phyloP scores from a whole-genome alignment of 37 sponge, comb jelly and placozoan species.

The Geodia barretti region DNA sequence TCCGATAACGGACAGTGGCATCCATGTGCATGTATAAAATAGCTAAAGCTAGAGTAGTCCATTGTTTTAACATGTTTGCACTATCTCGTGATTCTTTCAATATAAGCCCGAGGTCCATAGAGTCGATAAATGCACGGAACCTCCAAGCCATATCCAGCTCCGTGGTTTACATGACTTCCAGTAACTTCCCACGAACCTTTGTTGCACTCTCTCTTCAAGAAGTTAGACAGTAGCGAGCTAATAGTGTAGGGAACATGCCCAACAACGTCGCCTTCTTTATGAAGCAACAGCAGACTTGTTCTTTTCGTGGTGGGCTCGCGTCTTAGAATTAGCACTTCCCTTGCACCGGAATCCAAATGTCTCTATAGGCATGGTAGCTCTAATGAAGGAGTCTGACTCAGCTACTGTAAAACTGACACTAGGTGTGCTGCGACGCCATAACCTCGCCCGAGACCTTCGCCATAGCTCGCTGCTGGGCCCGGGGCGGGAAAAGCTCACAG shows the following conservation, averaged over 20 bases:
- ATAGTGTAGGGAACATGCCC: slow-evolving; percentile 52
- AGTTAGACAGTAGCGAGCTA: slow-evolving; percentile 17
- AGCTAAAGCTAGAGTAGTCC: not conserved
- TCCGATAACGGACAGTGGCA: not conserved
- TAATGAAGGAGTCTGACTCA: slow-evolving; percentile 9
- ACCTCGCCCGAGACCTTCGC: not conserved
- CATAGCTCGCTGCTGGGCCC: too few species aligned
- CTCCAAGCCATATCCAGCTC: slow-evolving; percentile 62
- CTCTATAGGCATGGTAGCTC: slow-evolving; percentile 44
- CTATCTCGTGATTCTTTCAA: slow-evolving; percentile 6
- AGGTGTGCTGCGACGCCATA: slow-evolving; percentile 8
- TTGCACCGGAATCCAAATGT: slow-evolving; percentile 34
- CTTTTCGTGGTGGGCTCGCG: slow-evolving; percentile 23
- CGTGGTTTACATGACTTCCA: slow-evolving; percentile 48
- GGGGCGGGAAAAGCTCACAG: too few species aligned
- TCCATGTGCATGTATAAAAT: not conserved
- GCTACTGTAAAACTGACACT: not conserved
- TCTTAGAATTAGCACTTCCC: slow-evolving; percentile 22
- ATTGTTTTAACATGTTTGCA: not conserved
- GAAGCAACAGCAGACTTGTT: slow-evolving; percentile 26
- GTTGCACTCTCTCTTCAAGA: slow-evolving; percentile 44
- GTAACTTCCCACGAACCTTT: slow-evolving; percentile 52
- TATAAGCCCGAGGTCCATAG: slow-evolving; percentile 30
- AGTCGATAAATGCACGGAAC: slow-evolving; percentile 43
- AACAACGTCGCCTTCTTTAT: slow-evolving; percentile 25